Conservation (phyloP, 2,888 invertebrate genomes). For the Coleophora deauratella region DNA sequence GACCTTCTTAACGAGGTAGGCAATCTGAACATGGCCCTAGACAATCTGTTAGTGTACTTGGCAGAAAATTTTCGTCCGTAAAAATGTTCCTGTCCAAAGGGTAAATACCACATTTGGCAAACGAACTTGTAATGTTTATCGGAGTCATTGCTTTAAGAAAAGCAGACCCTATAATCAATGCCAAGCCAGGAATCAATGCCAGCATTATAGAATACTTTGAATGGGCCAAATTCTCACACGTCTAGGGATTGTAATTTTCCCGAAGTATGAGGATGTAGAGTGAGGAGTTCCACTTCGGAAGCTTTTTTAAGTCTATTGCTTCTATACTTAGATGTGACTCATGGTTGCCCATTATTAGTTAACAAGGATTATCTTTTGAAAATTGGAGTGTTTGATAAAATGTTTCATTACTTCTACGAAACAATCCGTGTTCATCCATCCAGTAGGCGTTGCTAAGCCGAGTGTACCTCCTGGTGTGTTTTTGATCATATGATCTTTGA, state of each 20-base stretch:
- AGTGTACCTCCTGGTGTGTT: slow-evolving; percentile 11
- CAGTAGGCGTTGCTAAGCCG: slow-evolving; percentile 12
- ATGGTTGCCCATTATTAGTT: slow-evolving; percentile 17
- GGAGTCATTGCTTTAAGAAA: slow-evolving; percentile 31
- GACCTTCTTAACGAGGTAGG: no score
- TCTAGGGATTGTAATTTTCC: slow-evolving; percentile 49
- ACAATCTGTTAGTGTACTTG: slow-evolving; percentile 14
- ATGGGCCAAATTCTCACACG: slow-evolving; percentile 36
- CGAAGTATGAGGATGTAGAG: slow-evolving; percentile 42
- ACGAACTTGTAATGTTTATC: slow-evolving; percentile 16
- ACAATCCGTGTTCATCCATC: slow-evolving; percentile 13
- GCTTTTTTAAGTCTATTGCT: slow-evolving; percentile 4
- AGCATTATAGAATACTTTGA: slow-evolving; percentile 27
- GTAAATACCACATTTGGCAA: slow-evolving; percentile 18
- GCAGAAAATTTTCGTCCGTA: slow-evolving; percentile 17
- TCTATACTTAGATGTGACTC: no score
- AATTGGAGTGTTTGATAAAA: slow-evolving; percentile 29
- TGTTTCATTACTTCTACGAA: slow-evolving; percentile 27
- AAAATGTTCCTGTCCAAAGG: slow-evolving; percentile 19
- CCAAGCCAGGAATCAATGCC: slow-evolving; percentile 33
- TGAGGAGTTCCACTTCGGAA: slow-evolving; percentile 21
- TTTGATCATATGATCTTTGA: slow-evolving; percentile 16
- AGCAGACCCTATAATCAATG: slow-evolving; percentile 27
- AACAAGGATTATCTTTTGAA: slow-evolving; percentile 14
- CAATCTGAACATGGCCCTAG: no score